Evolutionary conservation across 2,888 invertebrate species (phyloP), one percentile per base, ranked within the genome.

Genomic region (Exocentrus adspersus): DNA sequence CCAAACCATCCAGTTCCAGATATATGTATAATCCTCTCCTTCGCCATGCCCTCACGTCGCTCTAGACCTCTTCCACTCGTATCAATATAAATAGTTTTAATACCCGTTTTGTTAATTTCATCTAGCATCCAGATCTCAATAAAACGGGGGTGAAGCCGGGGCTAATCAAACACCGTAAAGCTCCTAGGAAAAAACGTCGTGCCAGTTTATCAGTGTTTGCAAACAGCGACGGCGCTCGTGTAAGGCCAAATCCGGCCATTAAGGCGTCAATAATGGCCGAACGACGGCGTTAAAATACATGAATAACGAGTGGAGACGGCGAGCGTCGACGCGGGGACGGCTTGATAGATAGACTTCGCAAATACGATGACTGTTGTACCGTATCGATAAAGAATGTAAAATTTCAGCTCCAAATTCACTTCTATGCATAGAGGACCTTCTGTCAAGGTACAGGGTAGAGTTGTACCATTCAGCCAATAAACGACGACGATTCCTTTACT

Each of bases 231-330:
- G 79, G 75, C 77, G 77, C 75, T 78, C 80, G 78, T 77, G 80
- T 79, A 78, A 76, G 79, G 79, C 81, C 80, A 82, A 82, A 81
- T 81, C 81, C 81, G 79, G 79, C 81, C 81, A 82, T 82, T 82
- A 81, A 80, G 81, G 82, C 81, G 80, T 81, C 80, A 79, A 81
- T 81, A 81, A 81, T 81, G 80, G 80, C 78, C 78, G 77, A 78
- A 80, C 79, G 80, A 80, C 81, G 80, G 78, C 81, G 81, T 74
- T 81, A 78, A 81, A 82, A 81, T 80, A 81, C 81, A 82, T 82
- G 81, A 82, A 82, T 82, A 81, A 81, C 81, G 76, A 75, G 74
- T 74, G 64, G 72, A 71, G 72, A 70, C 72, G 67, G 74, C 70
- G 71, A 72, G 70, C 71, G 75, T 74, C 74, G 75, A 74, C 74